These are phyloP conservation scores for Lamellibrachia satsuma DNA, from an alignment of 2,888 invertebrate species.

Conservation along the genomic window DNA sequence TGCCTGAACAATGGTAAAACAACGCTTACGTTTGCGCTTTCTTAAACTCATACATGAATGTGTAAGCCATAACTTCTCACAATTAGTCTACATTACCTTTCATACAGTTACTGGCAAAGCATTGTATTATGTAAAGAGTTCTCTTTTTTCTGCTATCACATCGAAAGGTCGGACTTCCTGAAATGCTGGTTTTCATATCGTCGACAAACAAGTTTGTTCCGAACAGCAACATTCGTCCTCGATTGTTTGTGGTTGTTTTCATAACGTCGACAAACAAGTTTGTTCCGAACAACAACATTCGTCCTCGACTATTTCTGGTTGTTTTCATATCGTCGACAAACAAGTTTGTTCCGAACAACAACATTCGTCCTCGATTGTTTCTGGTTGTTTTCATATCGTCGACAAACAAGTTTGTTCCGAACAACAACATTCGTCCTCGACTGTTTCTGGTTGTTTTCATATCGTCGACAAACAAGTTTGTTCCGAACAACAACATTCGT, in stretches of 20 bases:
- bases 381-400: not conserved
- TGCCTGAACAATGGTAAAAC: not conserved
- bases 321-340: not conserved
- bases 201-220: not conserved
- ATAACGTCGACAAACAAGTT: not conserved
- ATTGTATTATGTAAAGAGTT: not conserved
- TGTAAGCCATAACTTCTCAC: not conserved
- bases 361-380: not conserved
- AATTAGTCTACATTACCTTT: not conserved
- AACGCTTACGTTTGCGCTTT: not conserved
- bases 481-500: not conserved
- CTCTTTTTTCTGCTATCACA: not conserved
- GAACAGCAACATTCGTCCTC: not conserved
- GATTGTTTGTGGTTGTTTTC: not conserved
- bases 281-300: not conserved
- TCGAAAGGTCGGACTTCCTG: not conserved
- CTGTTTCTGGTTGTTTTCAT: not conserved
- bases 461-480: not conserved
- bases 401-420: not conserved
- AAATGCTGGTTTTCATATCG: not conserved
- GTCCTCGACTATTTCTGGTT: not conserved
- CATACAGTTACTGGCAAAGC: not conserved
- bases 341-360: not conserved
- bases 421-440: not conserved
- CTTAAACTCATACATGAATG: not conserved